Conservation (phyloP, 2,113 vertebrate species). For the Notarius quadriscutis region DNA sequence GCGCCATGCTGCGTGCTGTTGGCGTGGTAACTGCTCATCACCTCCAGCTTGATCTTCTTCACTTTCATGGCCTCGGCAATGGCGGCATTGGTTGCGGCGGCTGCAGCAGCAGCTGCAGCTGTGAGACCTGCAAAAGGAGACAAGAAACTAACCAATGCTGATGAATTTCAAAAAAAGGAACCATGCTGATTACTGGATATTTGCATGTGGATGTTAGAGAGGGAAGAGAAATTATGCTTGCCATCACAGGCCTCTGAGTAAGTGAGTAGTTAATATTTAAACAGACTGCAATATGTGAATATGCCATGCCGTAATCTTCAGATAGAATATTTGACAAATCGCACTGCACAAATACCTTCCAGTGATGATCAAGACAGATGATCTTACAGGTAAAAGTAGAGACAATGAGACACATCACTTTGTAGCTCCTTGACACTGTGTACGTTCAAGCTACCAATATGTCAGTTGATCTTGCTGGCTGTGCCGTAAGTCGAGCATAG, state of each 20-base stretch:
- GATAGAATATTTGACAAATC: conserved; percentile 22
- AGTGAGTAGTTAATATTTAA: conserved; percentile 31
- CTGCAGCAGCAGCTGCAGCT: conserved; percentile 90
- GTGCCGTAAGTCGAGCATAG: conserved; percentile 10
- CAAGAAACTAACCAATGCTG: background rate
- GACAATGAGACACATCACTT: conserved; percentile 1
- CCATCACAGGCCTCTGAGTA: conserved; percentile 14
- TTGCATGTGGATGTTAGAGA: background rate
- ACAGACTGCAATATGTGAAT: background rate
- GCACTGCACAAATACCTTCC: background rate
- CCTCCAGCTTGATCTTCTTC: conserved; percentile 99
- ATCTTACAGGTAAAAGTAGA: conserved; percentile 2
- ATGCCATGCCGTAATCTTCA: background rate
- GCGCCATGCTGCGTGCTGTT: conserved; percentile 90
- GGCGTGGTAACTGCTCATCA: conserved; percentile 96
- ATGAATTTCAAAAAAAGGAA: background rate
- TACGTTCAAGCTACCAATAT: background rate
- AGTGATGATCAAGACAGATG: conserved; percentile 22
- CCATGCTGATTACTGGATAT: background rate
- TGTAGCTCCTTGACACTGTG: background rate
- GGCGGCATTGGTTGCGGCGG: conserved; percentile 93
- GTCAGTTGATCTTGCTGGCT: conserved; percentile 17
- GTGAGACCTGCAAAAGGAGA: conserved; percentile 82
- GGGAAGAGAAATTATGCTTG: conserved; percentile 7
- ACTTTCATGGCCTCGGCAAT: conserved; percentile 99